A percentile compares a stretch with the other conserved stretches of the same genome.
Conservation (phyloP, 92 coral and sea anemone species). For the Anthopleura xanthogrammica region DNA sequence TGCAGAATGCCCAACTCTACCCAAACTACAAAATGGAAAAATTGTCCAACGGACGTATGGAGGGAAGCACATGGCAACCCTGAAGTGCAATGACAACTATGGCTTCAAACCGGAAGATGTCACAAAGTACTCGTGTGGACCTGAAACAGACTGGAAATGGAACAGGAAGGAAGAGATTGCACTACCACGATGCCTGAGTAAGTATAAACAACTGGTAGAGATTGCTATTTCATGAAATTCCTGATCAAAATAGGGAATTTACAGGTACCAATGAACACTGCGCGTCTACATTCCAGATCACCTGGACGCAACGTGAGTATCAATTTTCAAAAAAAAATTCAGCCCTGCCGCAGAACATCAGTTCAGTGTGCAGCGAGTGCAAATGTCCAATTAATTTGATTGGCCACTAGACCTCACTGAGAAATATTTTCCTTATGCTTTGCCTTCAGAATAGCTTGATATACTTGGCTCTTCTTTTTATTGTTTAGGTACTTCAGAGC, state of each 20-base stretch:
- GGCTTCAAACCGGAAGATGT: constrained; percentile 45
- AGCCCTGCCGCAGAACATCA: no score
- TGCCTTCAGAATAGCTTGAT: no score
- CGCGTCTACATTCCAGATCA: no score
- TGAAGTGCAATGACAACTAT: constrained; percentile 46
- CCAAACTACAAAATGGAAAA: constrained; percentile 38
- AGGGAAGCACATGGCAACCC: constrained; percentile 36
- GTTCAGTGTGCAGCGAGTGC: no score
- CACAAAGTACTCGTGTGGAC: constrained; percentile 55
- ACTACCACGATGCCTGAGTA: constrained; percentile 49
- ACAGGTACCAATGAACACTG: neutral
- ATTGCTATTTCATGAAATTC: no score
- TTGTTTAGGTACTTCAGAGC: constrained; percentile 35
- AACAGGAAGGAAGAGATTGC: constrained; percentile 21
- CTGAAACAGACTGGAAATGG: constrained; percentile 65
- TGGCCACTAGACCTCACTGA: no score
- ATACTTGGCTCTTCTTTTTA: no score
- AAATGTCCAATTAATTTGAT: no score
- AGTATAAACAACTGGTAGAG: neutral
- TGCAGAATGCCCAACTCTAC: constrained; percentile 47
- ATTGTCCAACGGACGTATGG: constrained; percentile 26
- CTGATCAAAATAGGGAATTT: no score
- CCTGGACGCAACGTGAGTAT: no score
- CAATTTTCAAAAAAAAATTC: no score
- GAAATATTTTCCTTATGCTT: no score